These are phyloP conservation scores for Sturnus vulgaris DNA, from an alignment of 2,113 vertebrate species.

Conservation along the genomic window DNA sequence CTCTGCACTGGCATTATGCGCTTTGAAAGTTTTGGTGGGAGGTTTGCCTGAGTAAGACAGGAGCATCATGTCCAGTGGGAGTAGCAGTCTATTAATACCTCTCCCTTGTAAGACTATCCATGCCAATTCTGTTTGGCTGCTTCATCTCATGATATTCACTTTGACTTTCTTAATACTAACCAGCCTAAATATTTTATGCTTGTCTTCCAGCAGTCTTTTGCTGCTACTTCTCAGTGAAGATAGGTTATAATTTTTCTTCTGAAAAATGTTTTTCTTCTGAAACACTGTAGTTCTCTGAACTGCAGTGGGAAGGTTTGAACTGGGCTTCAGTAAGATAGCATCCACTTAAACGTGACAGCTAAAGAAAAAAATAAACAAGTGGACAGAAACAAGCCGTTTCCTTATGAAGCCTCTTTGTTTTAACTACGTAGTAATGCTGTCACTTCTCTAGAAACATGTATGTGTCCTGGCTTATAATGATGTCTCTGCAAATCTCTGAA, in stretches of 20 bases:
- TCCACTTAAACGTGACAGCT: not conserved
- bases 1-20: not conserved
- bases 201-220: slow-evolving; percentile 35
- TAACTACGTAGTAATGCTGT: not conserved
- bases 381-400: not conserved
- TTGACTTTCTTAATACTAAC: slow-evolving; percentile 46
- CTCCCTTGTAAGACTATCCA: not conserved
- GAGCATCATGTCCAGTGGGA: not conserved
- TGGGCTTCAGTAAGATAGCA: not conserved
- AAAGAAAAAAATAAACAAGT: not conserved
- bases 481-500: not conserved
- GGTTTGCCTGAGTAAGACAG: not conserved
- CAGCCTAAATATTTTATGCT: slow-evolving; percentile 56
- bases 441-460: not conserved
- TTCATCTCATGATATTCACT: slow-evolving; percentile 44
- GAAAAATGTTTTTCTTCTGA: not conserved
- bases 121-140: slow-evolving; percentile 54
- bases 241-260: not conserved
- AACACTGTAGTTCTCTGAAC: not conserved
- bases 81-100: slow-evolving; percentile 12
- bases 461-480: not conserved
- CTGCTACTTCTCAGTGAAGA: slow-evolving; percentile 2
- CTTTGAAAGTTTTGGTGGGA: slow-evolving; percentile 7
- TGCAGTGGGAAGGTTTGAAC: not conserved
- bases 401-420: not conserved